These are phyloP conservation scores for Colinus virginianus DNA, from an alignment of 2,113 vertebrate genomes.

Conservation along the genomic window DNA sequence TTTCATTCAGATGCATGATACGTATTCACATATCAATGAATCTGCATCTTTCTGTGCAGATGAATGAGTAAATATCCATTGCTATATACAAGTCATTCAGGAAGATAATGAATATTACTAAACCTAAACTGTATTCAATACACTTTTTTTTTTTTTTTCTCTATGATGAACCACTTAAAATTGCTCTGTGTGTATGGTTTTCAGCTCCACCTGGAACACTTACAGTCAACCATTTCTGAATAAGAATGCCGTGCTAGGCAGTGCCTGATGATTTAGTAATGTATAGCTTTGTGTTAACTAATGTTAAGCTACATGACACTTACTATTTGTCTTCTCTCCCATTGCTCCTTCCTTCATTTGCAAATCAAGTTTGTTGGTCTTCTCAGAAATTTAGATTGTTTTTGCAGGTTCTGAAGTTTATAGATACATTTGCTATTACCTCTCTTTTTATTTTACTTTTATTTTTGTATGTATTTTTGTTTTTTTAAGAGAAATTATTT, in stretches of 20 bases:
- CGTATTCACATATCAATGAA: background rate
- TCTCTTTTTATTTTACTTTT: accelerated
- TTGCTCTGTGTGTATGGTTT: background rate
- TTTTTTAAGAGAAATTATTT: background rate
- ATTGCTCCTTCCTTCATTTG: background rate
- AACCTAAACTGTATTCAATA: background rate
- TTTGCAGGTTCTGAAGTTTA: background rate
- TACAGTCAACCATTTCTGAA: background rate
- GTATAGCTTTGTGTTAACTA: background rate
- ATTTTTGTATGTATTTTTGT: background rate
- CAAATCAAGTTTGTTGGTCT: background rate
- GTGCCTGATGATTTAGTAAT: background rate
- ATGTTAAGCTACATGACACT: background rate
- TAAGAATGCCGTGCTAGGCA: background rate
- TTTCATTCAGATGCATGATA: background rate
- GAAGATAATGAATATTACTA: background rate
- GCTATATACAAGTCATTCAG: background rate
- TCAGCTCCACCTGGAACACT: background rate
- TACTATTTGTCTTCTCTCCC: background rate
- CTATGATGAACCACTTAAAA: background rate
- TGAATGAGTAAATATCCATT: too few species aligned
- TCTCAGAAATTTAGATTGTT: background rate
- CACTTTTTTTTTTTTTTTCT: background rate
- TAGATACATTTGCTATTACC: background rate
- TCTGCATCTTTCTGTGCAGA: background rate